Evolutionary conservation across 2,797 vertebrate species (phyloP).

Genomic region (Crocodylus rhombifer): DNA sequence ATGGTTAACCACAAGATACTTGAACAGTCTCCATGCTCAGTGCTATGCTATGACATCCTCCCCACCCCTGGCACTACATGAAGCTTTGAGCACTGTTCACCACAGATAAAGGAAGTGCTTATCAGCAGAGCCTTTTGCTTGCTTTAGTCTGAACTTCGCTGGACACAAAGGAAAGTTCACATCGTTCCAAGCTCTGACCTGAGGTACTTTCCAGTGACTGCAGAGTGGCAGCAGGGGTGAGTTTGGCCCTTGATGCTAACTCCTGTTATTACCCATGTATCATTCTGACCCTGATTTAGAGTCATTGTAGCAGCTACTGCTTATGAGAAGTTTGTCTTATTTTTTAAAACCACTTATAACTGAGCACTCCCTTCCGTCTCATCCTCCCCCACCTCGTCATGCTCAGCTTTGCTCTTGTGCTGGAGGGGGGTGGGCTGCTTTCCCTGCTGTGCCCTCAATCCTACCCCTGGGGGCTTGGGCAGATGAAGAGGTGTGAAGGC

Average conservation of each 20-base stretch:
- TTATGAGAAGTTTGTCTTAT: neutral
- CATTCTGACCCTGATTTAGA: neutral
- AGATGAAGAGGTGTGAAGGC: too few species aligned
- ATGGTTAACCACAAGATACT: neutral
- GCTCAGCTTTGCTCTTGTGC: too few species aligned
- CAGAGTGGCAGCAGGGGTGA: neutral
- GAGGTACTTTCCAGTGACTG: neutral
- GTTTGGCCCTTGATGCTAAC: neutral
- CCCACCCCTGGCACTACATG: neutral
- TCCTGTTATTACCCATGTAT: neutral
- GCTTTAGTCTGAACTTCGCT: neutral
- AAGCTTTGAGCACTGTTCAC: neutral
- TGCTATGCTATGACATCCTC: neutral
- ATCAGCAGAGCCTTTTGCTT: neutral
- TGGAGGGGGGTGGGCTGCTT: too few species aligned
- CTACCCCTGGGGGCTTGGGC: too few species aligned
- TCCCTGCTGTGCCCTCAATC: too few species aligned
- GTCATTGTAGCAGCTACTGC: neutral
- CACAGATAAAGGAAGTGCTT: neutral
- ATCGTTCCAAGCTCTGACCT: neutral
- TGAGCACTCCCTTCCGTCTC: neutral
- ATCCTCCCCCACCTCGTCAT: neutral
- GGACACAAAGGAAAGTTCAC: neutral
- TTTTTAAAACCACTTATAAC: neutral
- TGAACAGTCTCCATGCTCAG: neutral